Evolutionary conservation across 92 coral and sea anemone species (phyloP).

Genomic region (Umimayanthus kanabou): DNA sequence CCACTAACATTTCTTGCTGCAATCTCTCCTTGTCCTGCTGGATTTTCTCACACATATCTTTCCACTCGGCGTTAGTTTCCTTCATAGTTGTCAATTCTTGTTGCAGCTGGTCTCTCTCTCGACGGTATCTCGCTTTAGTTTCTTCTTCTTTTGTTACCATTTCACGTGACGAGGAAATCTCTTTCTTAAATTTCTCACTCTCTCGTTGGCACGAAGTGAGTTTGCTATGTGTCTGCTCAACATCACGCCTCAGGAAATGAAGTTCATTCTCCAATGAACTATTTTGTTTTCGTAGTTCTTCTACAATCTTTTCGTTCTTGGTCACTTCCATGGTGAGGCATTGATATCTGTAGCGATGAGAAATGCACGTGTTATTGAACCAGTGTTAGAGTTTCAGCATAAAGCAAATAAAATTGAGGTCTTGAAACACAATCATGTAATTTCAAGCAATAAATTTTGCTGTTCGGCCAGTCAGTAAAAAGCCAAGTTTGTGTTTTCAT

Average conservation of each 20-base stretch:
- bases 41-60: conserved; percentile 90
- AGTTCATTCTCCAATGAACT: conserved; percentile 71
- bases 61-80: conserved; percentile 82
- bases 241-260: conserved; percentile 72
- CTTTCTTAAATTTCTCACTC: conserved; percentile 62
- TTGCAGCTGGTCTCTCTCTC: conserved; percentile 74
- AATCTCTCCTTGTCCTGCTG: conserved; percentile 84
- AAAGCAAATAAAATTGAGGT: too few species aligned
- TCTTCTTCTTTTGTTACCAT: conserved; percentile 65
- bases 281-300: conserved; percentile 71
- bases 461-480: too few species aligned
- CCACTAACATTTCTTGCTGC: conserved; percentile 73
- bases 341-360: conserved; percentile 23
- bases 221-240: conserved; percentile 64
- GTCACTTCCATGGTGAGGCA: conserved; percentile 65
- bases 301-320: conserved; percentile 62
- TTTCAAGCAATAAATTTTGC: background rate
- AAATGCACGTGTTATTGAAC: background rate
- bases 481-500: too few species aligned
- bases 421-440: background rate
- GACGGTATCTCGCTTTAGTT: conserved; percentile 51
- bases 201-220: conserved; percentile 79
- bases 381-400: too few species aligned
- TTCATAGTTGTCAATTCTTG: conserved; percentile 76
- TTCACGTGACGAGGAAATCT: conserved; percentile 56